Evolutionary conservation across 2,113 vertebrate genomes (phyloP), one percentile per base, ranked within the genome.

Genomic region (Archilochus colubris): DNA sequence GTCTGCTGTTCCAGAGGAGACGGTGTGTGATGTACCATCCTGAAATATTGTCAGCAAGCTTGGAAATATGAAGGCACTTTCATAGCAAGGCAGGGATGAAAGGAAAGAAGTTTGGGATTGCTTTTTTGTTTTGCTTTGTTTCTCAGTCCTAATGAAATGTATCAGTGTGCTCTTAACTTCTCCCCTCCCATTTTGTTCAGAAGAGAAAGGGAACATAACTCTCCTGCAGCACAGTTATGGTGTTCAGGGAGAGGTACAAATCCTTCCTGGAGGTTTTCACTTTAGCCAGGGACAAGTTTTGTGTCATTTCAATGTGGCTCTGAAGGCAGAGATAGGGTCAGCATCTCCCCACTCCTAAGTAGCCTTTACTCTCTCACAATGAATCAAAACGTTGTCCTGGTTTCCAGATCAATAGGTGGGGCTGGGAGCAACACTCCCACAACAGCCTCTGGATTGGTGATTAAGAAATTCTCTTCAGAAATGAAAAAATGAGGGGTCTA

Each of bases 1-100:
- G 95, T 94, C 93, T 94, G 96, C 95, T 89, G 91, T 88, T 96
- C 75, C 95, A 88, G 94, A 95, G 79, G 85, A 96, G 93, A 88
- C 76, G 12, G 85, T 93, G 88, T 95, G 91, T 96, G 94, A 95
- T 95, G 96, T 93, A 91, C 96, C 91, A 81, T 86, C 93, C 94
- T 96, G 93, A 97, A 95, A 88, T 95, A 95, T 95, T 97, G 94
- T 96, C 94, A 96, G 94, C 91, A 81, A 97, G 93, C 93, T 88
- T 95, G 94, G 80, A 95, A 86, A 90, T 96, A 74, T 72, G 94
- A 96, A 95, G 96, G 92, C 88, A 91, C 89, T 94, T 97, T 96
- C 95, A 83, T 88, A 90, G 93, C 76, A 75, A 96, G 93, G 72
- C 86, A 83, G 82, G 91, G 95, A 95, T 97, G 89, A 97, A 95